Conservation (phyloP, 2,797 vertebrate genomes). For the Sphenopsis melanotis region DNA sequence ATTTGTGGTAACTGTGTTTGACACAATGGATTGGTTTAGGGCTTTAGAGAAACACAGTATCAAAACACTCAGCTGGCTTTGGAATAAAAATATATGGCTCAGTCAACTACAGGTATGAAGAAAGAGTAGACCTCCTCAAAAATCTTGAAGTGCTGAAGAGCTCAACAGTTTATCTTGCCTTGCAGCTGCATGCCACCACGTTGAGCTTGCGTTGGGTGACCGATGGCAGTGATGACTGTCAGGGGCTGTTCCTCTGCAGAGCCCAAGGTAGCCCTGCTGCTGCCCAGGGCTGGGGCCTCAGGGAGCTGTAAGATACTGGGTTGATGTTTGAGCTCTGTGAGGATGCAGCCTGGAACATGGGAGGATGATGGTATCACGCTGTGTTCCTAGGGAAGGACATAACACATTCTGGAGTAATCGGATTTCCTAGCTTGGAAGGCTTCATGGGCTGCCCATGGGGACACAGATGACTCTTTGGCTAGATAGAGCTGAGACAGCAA, state of each 20-base stretch:
- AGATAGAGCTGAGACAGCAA: background rate
- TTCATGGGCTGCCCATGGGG: background rate
- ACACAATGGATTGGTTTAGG: background rate
- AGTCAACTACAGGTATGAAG: background rate
- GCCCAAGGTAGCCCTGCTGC: background rate
- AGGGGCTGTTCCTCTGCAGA: background rate
- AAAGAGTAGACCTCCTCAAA: background rate
- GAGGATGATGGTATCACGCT: background rate
- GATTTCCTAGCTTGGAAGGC: background rate
- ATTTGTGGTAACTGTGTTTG: background rate
- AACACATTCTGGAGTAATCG: background rate
- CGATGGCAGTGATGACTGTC: background rate
- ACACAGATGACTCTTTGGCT: background rate
- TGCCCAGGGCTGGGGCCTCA: background rate
- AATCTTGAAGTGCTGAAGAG: background rate
- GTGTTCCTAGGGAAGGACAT: background rate
- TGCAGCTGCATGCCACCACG: background rate
- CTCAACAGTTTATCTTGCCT: background rate
- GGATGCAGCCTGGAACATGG: background rate
- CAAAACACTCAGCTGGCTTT: background rate
- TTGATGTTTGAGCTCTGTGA: background rate
- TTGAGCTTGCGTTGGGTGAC: background rate
- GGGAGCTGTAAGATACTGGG: fast-evolving
- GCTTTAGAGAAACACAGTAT: background rate
- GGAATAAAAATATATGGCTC: background rate